These are phyloP conservation scores for Brachyhypopomus gauderio DNA, from an alignment of 2,113 vertebrate species.

Conservation along the genomic window DNA sequence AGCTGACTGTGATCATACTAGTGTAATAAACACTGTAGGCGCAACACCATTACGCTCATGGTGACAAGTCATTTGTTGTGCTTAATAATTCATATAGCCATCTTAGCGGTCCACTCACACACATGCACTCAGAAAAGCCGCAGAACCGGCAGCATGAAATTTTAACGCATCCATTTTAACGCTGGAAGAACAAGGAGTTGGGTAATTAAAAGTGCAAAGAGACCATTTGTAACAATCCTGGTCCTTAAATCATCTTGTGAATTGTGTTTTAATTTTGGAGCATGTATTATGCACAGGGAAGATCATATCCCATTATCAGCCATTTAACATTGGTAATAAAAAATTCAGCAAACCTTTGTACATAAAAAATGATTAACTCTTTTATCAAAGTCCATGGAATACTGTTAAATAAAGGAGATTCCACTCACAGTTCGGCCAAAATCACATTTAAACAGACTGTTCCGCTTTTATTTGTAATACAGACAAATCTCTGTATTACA, in stretches of 20 bases:
- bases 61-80: conserved; percentile 51
- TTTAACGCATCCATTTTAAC: conserved; percentile 42
- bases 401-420: not conserved
- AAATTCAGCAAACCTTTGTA: no score
- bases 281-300: not conserved
- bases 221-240: conserved; percentile 5
- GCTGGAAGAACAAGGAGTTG: conserved; percentile 14
- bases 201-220: conserved; percentile 39
- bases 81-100: conserved; percentile 55
- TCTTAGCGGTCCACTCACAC: conserved; percentile 29
- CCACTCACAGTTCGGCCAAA: no score
- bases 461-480: no score
- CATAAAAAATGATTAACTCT: not conserved
- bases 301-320: not conserved
- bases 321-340: not conserved
- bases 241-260: not conserved
- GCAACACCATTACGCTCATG: conserved; percentile 13
- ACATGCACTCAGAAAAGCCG: conserved; percentile 26
- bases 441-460: no score
- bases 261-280: conserved; percentile 26
- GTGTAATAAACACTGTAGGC: conserved; percentile 15
- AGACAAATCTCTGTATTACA: no score
- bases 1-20: conserved; percentile 32
- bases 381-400: not conserved
- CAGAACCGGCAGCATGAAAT: conserved; percentile 47